phyloP scores from a whole-genome alignment of 2,888 invertebrate genomes.

The Agriopis aurantiaria region DNA sequence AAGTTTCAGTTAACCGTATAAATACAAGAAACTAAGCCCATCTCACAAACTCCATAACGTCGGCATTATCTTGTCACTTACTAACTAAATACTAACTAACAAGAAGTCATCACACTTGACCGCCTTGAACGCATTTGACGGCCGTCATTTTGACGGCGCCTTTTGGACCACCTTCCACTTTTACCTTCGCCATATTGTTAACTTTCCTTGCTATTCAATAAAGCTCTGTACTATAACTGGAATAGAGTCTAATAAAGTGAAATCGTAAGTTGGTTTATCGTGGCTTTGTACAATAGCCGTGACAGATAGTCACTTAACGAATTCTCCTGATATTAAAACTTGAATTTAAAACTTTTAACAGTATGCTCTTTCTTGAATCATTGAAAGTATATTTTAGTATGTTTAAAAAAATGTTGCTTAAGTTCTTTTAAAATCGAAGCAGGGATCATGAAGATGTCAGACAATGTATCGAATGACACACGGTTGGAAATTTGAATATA shows the following conservation, averaged over 20 bases:
- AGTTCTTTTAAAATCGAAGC: conserved; percentile 48
- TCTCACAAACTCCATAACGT: conserved; percentile 38
- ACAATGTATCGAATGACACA: conserved; percentile 78
- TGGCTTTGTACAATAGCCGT: conserved; percentile 62
- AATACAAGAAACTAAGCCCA: conserved; percentile 37
- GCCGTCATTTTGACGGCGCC: conserved; percentile 72
- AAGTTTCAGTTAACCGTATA: conserved; percentile 42
- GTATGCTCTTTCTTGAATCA: not conserved
- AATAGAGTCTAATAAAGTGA: conserved; percentile 46
- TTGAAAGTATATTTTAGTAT: conserved; percentile 48
- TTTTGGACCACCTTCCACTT: conserved; percentile 65
- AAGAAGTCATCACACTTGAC: conserved; percentile 80
- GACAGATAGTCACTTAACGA: conserved; percentile 79
- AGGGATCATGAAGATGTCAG: conserved; percentile 80
- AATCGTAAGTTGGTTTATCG: conserved; percentile 44
- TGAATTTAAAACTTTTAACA: conserved; percentile 9
- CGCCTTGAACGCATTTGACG: conserved; percentile 75
- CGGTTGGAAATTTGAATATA: conserved; percentile 74
- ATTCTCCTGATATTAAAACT: conserved; percentile 68
- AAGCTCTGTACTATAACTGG: conserved; percentile 26
- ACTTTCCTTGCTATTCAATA: conserved; percentile 42
- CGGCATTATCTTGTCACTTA: conserved; percentile 75
- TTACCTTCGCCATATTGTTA: conserved; percentile 52
- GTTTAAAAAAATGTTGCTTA: conserved; percentile 32
- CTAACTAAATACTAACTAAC: conserved; percentile 72